A percentile compares a stretch with the other conserved stretches of the same genome.
Evolutionary conservation across 2,797 vertebrate genomes (phyloP).

Genomic region (Notamacropus eugenii): DNA sequence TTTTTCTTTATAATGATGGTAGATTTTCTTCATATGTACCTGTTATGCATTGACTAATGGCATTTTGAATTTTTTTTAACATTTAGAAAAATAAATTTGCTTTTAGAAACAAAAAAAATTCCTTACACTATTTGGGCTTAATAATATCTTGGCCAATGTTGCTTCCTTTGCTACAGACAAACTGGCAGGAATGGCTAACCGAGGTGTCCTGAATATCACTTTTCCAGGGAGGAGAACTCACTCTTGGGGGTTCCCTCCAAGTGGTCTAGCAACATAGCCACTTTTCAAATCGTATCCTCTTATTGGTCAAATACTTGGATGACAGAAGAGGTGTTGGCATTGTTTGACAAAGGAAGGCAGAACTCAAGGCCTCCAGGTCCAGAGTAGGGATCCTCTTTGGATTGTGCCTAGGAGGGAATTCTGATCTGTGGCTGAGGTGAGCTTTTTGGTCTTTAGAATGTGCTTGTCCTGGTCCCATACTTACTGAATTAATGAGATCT

Average conservation of each 20-base stretch:
- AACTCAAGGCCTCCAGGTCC: conserved; percentile 36
- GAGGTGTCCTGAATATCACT: background rate
- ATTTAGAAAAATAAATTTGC: conserved; percentile 49
- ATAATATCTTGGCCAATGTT: conserved; percentile 2
- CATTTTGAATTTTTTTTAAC: conserved; percentile 26
- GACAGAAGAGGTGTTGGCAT: conserved; percentile 28
- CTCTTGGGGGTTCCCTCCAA: background rate
- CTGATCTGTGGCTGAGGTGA: conserved; percentile 63
- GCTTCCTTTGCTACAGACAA: background rate
- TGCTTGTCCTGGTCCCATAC: background rate
- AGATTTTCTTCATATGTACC: conserved; percentile 1
- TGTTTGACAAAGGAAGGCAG: conserved; percentile 19
- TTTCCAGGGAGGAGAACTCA: background rate
- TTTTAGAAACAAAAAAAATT: conserved; percentile 59
- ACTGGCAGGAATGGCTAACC: background rate
- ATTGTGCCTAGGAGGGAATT: conserved; percentile 59
- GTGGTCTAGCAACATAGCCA: background rate
- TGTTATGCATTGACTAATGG: background rate
- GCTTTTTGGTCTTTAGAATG: conserved; percentile 62
- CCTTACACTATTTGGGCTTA: conserved; percentile 54
- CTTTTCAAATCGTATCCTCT: background rate
- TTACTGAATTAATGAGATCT: background rate
- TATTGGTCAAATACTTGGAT: conserved; percentile 38
- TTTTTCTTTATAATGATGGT: conserved; percentile 4
- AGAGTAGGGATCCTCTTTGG: conserved; percentile 45